Base-by-base conservation (phyloP, 1,140 invertebrate genomes). In the Chionoecetes opilio region DNA sequence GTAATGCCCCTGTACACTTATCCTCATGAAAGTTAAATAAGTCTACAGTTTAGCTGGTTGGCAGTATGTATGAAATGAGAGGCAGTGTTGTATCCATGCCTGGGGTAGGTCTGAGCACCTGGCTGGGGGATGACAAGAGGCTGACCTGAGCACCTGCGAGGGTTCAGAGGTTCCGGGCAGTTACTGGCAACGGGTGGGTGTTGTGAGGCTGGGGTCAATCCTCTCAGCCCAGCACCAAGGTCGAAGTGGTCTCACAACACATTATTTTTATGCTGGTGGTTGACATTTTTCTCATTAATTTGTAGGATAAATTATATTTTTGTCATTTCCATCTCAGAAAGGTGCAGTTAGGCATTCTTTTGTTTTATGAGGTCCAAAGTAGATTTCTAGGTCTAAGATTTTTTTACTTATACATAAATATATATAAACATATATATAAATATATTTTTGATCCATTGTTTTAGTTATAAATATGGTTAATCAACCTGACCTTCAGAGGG, bases 401-500 rank as follows among this genome's bases (percentile, higher is more conserved):
- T 94, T 94, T 94, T 94, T 93, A 88, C 86, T 89, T 87, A 94
- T 94, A 94, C 53, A 94, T 87, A 75, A 75, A 75, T 75, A 92
- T 92, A 92, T 92, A 92, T 92, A 94, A 38, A 94, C 82, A 93
- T 93, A 94, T 94, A 94, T 89, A 94, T 93, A 93, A 93, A 94
- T 94, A 94, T 94, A 94, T 94, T 94, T 94, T 94, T 94, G 86
- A 94, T 94, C 93, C 53, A 94, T 94, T 94, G 89, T 94, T 94
- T 94, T 94, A 94, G 34, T 94, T 94, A 87, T 94, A 94, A 85
- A 89, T 94, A 94, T 94, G 53, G 93, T 89, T 93, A 93, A 88
- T 93, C 89, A 82, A 82, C 91, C 46, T 53, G 46, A 53, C 46
- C 46, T 53, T 53, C 46, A 53, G 46, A 53, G 21, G 46, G 11